phyloP scores from a whole-genome alignment of 2,888 invertebrate species.

The Cephus rjabovi region DNA sequence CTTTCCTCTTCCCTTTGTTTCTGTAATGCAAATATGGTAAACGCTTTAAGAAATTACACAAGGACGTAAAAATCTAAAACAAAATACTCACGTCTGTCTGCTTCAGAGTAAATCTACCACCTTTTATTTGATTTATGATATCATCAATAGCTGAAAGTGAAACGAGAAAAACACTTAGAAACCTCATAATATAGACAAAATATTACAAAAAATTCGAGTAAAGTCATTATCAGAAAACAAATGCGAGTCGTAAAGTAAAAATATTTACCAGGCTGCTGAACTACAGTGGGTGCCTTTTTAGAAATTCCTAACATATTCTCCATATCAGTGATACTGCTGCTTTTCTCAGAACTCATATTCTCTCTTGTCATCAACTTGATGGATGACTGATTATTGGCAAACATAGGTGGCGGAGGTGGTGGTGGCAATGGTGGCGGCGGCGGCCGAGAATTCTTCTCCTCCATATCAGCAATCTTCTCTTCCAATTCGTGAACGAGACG shows the following conservation, averaged over 20 bases:
- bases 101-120: slow-evolving; percentile 78
- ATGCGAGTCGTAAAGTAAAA: not conserved
- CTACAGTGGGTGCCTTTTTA: slow-evolving; percentile 70
- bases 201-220: not conserved
- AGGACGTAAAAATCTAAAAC: slow-evolving; percentile 4
- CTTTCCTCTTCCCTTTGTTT: slow-evolving; percentile 70
- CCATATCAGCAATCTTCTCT: slow-evolving; percentile 50
- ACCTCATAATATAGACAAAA: not conserved
- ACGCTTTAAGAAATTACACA: not conserved
- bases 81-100: slow-evolving; percentile 70
- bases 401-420: slow-evolving; percentile 63
- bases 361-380: slow-evolving; percentile 62
- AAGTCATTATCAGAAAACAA: not conserved
- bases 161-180: slow-evolving; percentile 5
- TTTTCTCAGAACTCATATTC: slow-evolving; percentile 40
- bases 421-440: slow-evolving; percentile 68
- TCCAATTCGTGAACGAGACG: slow-evolving; percentile 44
- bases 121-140: slow-evolving; percentile 82
- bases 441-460: slow-evolving; percentile 41
- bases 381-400: slow-evolving; percentile 38
- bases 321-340: slow-evolving; percentile 68
- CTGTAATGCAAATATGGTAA: slow-evolving; percentile 38
- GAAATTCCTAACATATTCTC: slow-evolving; percentile 72
- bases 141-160: slow-evolving; percentile 74
- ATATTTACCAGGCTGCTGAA: slow-evolving; percentile 69